These are phyloP conservation scores for Nannoperca australis DNA, from an alignment of 2,797 vertebrate genomes.

Conservation along the genomic window DNA sequence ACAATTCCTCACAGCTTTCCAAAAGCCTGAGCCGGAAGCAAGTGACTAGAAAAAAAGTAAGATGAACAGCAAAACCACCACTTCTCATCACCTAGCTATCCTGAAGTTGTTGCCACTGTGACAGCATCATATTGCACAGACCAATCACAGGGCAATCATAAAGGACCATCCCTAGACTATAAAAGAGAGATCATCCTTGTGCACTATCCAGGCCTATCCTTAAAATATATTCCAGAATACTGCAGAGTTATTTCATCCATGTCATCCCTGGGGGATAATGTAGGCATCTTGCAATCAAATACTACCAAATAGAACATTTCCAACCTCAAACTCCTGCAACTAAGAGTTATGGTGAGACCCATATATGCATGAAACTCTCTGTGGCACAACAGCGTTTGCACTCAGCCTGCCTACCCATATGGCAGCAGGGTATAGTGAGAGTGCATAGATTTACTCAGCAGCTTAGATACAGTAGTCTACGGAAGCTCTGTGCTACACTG, in stretches of 20 bases:
- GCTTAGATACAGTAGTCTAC: slow-evolving; percentile 31
- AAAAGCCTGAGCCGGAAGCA: slow-evolving; percentile 5
- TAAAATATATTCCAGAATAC: slow-evolving; percentile 32
- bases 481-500: slow-evolving; percentile 27
- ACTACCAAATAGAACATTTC: slow-evolving; percentile 12
- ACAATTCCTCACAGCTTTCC: slow-evolving; percentile 13
- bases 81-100: slow-evolving; percentile 26
- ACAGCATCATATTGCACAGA: slow-evolving; percentile 11
- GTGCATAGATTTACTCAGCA: slow-evolving; percentile 45
- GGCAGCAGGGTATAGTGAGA: slow-evolving; percentile 45
- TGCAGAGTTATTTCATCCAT: slow-evolving; percentile 28
- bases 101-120: slow-evolving; percentile 10
- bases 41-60: slow-evolving; percentile 13
- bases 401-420: slow-evolving; percentile 49
- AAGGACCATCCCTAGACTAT: neutral
- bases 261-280: slow-evolving; percentile 21
- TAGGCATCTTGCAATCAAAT: slow-evolving; percentile 19
- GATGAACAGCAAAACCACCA: slow-evolving; percentile 1
- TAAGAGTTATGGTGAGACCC: slow-evolving; percentile 4
- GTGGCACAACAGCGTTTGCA: slow-evolving; percentile 31
- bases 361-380: slow-evolving; percentile 28
- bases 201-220: slow-evolving; percentile 11
- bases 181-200: slow-evolving; percentile 34
- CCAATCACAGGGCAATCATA: slow-evolving; percentile 46
- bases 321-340: slow-evolving; percentile 11